A percentile compares a stretch with the other conserved stretches of the same genome.
These are phyloP conservation scores for Papilio polyxenes DNA, from an alignment of 1,140 invertebrate species.

Conservation along the genomic window DNA sequence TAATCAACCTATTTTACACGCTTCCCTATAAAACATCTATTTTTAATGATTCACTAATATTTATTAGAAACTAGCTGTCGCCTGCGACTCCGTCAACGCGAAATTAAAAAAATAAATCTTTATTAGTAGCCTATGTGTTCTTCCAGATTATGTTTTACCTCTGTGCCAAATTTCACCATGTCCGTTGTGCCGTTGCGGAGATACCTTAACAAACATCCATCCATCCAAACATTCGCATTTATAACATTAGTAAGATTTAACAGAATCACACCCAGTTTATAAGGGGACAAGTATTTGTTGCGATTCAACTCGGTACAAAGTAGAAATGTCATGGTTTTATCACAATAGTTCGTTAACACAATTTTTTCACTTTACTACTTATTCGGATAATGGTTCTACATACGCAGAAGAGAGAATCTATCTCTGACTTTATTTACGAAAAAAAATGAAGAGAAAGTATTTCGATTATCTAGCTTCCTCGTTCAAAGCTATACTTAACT, in stretches of 20 bases:
- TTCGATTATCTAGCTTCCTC: not conserved
- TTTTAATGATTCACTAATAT: not conserved
- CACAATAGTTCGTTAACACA: no score
- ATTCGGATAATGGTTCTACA: not conserved
- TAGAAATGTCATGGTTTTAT: no score
- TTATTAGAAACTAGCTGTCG: not conserved
- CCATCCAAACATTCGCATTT: no score
- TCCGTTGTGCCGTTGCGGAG: no score
- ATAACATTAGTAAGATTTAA: not conserved
- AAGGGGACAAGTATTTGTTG: not conserved
- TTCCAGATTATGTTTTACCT: no score
- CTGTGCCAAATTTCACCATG: no score
- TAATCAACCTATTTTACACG: conserved; percentile 36
- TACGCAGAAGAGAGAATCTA: not conserved
- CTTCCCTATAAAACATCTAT: conserved; percentile 9
- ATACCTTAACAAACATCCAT: no score
- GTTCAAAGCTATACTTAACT: conserved; percentile 1
- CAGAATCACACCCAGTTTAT: no score
- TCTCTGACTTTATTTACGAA: not conserved
- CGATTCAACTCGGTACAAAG: not conserved
- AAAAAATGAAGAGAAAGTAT: not conserved
- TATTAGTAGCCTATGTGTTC: no score
- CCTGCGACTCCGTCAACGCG: no score
- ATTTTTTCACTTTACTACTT: no score
- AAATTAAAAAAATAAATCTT: no score